Percentiles rank a stretch among this genome's conserved stretches.
These are phyloP conservation scores for Papio anubis DNA, from an alignment of 2,113 vertebrate species.

Conservation along the genomic window DNA sequence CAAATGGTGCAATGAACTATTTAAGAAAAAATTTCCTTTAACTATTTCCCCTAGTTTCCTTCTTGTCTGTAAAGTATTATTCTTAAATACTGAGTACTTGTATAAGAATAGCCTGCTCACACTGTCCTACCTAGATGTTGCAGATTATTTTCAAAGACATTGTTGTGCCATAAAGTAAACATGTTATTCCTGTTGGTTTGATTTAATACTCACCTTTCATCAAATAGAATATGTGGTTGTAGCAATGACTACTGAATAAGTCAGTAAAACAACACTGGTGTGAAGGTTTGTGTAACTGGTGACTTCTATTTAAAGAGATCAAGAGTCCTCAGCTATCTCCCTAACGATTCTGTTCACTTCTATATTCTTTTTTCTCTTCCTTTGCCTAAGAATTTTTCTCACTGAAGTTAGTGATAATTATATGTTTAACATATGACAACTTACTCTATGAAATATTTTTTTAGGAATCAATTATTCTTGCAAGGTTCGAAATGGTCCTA, in stretches of 20 bases:
- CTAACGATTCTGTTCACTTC: not conserved
- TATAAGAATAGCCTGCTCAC: not conserved
- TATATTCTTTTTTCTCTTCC: not conserved
- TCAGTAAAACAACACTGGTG: not conserved
- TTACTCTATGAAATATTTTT: not conserved
- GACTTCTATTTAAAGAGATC: slow-evolving; percentile 19
- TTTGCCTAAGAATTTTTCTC: not conserved
- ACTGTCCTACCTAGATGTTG: not conserved
- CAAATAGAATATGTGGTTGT: not conserved
- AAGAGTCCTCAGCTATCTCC: not conserved
- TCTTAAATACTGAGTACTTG: not conserved
- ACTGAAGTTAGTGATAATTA: not conserved
- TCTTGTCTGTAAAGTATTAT: not conserved
- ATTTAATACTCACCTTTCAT: not conserved
- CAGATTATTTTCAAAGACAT: not conserved
- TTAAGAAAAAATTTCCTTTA: not conserved
- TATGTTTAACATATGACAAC: not conserved
- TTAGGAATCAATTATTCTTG: not conserved
- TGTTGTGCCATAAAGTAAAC: not conserved
- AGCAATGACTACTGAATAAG: not conserved
- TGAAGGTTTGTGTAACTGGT: not conserved
- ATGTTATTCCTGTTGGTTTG: not conserved
- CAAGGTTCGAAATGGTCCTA: not conserved
- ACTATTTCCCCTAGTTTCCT: not conserved
- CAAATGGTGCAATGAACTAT: not conserved